Conservation (phyloP, 2,888 invertebrate genomes). For the Boloria euphrosyne region DNA sequence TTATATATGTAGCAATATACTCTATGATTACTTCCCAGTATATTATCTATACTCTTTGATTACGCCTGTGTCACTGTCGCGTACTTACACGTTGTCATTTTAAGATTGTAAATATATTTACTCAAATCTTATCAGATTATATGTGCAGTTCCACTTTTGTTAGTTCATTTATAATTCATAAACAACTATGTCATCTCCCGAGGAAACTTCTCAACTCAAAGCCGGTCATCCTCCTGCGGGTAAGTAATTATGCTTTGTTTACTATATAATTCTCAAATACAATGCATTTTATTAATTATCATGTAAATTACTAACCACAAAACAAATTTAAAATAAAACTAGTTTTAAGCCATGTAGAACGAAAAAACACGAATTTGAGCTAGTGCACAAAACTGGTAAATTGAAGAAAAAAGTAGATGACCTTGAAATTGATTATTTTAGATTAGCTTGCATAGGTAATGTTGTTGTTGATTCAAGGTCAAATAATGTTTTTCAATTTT, state of each 20-base stretch:
- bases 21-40: too few relatives aligned
- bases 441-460: slow-evolving; percentile 30
- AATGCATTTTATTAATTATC: neutral
- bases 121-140: slow-evolving; percentile 52
- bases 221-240: slow-evolving; percentile 96
- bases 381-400: too few relatives aligned
- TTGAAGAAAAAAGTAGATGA: slow-evolving; percentile 11
- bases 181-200: slow-evolving; percentile 67
- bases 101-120: slow-evolving; percentile 49
- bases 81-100: slow-evolving; percentile 65
- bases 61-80: slow-evolving; percentile 29
- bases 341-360: too few relatives aligned
- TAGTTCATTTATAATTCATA: slow-evolving; percentile 16
- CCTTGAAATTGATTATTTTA: slow-evolving; percentile 33
- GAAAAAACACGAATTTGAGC: too few relatives aligned
- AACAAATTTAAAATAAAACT: too few relatives aligned
- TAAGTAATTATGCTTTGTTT: slow-evolving; percentile 62
- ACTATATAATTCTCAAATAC: slow-evolving; percentile 50
- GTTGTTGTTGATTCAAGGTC: slow-evolving; percentile 53
- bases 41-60: too few relatives aligned
- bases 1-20: too few relatives aligned
- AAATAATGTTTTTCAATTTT: slow-evolving; percentile 17
- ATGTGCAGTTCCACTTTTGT: slow-evolving; percentile 29
- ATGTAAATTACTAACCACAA: neutral
- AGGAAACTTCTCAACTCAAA: slow-evolving; percentile 87